A percentile compares a stretch with the other conserved stretches of the same genome.
phyloP scores from a whole-genome alignment of 2,113 vertebrate species.

The Marmota monax region DNA sequence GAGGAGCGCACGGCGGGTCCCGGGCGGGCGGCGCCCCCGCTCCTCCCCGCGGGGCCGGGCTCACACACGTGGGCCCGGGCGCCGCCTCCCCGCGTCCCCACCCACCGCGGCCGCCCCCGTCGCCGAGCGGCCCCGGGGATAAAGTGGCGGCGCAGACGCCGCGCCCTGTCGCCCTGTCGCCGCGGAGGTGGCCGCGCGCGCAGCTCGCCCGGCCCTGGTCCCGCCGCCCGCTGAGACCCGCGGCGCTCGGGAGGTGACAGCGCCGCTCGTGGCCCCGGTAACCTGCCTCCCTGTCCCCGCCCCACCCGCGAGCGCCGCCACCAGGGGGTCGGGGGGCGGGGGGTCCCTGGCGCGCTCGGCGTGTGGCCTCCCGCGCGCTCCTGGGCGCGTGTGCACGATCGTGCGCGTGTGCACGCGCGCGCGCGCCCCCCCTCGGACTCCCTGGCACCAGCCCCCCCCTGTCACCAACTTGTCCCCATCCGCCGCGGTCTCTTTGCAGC shows the following conservation, averaged over 20 bases:
- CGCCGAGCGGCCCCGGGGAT: slow-evolving; percentile 59
- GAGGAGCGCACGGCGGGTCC: neutral
- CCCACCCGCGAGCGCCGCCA: neutral
- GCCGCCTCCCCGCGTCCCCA: slow-evolving; percentile 67
- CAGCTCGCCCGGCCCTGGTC: slow-evolving; percentile 41
- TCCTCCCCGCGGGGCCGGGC: slow-evolving; percentile 63
- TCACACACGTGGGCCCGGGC: slow-evolving; percentile 73
- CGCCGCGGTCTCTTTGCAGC: slow-evolving; percentile 5
- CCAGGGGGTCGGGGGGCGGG: neutral
- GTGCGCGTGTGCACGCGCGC: neutral
- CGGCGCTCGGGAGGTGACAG: slow-evolving; percentile 55
- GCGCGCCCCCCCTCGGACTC: neutral
- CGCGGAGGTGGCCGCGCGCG: slow-evolving; percentile 38
- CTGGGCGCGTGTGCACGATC: neutral
- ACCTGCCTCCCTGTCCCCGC: slow-evolving; percentile 45
- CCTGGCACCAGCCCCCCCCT: too few relatives aligned
- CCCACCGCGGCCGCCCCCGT: slow-evolving; percentile 64
- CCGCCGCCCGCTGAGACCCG: slow-evolving; percentile 42
- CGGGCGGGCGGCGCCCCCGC: slow-evolving; percentile 37
- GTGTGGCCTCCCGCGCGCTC: slow-evolving; percentile 33
- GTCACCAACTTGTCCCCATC: slow-evolving; percentile 60
- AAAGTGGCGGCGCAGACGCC: slow-evolving; percentile 76
- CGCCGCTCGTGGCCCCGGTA: slow-evolving; percentile 70
- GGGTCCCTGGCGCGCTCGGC: slow-evolving; percentile 45
- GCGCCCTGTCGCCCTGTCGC: slow-evolving; percentile 48